phyloP scores from a whole-genome alignment of 2,888 invertebrate genomes.

The Dynastes grantii region DNA sequence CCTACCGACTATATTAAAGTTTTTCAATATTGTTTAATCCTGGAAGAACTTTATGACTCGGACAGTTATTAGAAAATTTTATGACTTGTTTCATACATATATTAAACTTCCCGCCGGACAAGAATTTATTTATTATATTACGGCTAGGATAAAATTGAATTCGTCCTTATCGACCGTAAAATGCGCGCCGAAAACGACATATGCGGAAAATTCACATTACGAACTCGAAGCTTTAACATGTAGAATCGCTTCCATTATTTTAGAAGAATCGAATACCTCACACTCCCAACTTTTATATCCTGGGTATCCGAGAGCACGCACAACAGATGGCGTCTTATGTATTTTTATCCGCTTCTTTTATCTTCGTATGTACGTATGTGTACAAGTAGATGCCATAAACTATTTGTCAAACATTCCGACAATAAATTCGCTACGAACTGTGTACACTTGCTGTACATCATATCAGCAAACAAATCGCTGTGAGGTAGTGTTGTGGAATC shows the following conservation, averaged over 20 bases:
- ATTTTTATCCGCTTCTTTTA: not conserved
- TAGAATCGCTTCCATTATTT: not conserved
- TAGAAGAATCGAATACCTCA: not conserved
- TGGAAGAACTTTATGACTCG: not conserved
- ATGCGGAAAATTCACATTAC: not conserved
- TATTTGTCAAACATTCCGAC: constrained; percentile 12
- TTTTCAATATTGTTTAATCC: constrained; percentile 26
- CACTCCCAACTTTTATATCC: not conserved
- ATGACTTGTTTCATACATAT: not conserved
- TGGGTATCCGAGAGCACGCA: not conserved
- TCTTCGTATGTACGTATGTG: not conserved
- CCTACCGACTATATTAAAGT: constrained; percentile 11
- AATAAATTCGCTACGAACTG: not conserved
- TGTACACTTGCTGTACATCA: constrained; percentile 13
- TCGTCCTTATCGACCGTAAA: not conserved
- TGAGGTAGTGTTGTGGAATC: not conserved
- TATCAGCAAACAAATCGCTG: not conserved
- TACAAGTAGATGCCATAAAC: not conserved
- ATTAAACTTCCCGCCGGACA: not conserved
- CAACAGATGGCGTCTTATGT: not conserved
- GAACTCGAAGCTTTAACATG: not conserved
- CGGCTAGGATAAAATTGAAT: not conserved
- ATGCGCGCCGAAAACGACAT: not conserved
- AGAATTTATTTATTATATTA: constrained; percentile 3
- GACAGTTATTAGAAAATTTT: constrained; percentile 21